Percentiles rank a stretch among this genome's conserved stretches.
phyloP scores from a whole-genome alignment of 1,140 invertebrate species.

The Eriosoma lanigerum region DNA sequence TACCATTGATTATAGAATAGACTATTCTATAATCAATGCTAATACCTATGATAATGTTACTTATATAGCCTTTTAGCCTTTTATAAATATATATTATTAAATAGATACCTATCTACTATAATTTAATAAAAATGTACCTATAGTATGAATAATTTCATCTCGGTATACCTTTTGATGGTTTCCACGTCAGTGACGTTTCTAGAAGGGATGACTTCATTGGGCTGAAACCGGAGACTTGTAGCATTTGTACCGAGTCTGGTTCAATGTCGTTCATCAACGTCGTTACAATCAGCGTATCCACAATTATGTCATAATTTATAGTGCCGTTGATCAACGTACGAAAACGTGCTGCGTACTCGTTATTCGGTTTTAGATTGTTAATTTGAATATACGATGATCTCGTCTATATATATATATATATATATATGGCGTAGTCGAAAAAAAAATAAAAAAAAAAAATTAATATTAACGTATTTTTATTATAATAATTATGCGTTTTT shows the following conservation, averaged over 20 bases:
- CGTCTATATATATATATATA: background rate
- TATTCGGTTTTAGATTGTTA: background rate
- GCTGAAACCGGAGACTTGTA: background rate
- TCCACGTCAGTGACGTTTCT: background rate
- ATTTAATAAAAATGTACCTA: too few species aligned
- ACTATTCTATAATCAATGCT: too few species aligned
- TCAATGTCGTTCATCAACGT: background rate
- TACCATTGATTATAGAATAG: too few species aligned
- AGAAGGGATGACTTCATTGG: background rate
- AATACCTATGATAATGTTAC: too few species aligned
- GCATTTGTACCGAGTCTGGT: background rate
- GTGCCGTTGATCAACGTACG: background rate
- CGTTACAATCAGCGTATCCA: background rate
- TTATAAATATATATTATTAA: too few species aligned
- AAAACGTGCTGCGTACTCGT: constrained; percentile 4
- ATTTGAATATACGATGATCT: background rate
- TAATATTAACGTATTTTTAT: too few species aligned
- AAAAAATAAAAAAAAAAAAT: too few species aligned
- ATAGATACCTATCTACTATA: too few species aligned
- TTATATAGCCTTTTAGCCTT: too few species aligned
- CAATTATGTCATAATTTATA: too few species aligned
- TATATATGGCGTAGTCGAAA: background rate
- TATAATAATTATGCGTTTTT: too few species aligned
- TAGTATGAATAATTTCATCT: too few species aligned
- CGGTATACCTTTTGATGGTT: background rate